A percentile compares a stretch with the other conserved stretches of the same genome.
These are phyloP conservation scores for Temnothorax nylanderi DNA, from an alignment of 1,140 invertebrate genomes.

Conservation along the genomic window DNA sequence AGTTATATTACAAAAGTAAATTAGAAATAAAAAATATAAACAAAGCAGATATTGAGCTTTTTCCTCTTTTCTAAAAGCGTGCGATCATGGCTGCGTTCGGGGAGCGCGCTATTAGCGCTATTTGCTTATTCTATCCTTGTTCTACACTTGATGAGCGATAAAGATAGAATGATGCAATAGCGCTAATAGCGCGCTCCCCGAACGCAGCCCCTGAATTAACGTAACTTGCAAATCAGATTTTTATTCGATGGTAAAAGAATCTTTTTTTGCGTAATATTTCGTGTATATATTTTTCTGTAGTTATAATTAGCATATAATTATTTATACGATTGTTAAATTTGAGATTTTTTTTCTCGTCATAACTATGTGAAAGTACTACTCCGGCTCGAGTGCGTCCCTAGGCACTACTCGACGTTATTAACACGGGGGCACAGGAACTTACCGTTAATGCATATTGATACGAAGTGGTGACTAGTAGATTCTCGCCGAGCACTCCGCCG, in stretches of 20 bases:
- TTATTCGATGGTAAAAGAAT: not conserved
- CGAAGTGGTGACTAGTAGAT: constrained; percentile 79
- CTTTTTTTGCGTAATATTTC: not conserved
- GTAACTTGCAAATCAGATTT: not conserved
- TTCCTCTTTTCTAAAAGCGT: not conserved
- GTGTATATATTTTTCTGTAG: not conserved
- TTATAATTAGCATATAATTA: not conserved
- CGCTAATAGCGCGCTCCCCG: no score
- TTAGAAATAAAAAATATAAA: not conserved
- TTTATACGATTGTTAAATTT: not conserved
- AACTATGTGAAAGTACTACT: not conserved
- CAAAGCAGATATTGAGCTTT: not conserved
- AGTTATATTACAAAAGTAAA: no score
- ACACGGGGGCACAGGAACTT: constrained; percentile 53
- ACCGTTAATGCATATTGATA: constrained; percentile 73
- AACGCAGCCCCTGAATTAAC: not conserved
- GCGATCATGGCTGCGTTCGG: no score
- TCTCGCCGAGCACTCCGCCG: constrained; percentile 65
- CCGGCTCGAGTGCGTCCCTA: constrained; percentile 35
- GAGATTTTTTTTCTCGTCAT: not conserved
- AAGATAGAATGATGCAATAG: no score
- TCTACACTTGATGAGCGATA: no score
- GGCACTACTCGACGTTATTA: constrained; percentile 26
- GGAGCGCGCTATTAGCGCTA: no score
- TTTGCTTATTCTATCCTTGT: no score